Conservation (phyloP, 2,888 invertebrate genomes). For the Mycogona germanica region DNA sequence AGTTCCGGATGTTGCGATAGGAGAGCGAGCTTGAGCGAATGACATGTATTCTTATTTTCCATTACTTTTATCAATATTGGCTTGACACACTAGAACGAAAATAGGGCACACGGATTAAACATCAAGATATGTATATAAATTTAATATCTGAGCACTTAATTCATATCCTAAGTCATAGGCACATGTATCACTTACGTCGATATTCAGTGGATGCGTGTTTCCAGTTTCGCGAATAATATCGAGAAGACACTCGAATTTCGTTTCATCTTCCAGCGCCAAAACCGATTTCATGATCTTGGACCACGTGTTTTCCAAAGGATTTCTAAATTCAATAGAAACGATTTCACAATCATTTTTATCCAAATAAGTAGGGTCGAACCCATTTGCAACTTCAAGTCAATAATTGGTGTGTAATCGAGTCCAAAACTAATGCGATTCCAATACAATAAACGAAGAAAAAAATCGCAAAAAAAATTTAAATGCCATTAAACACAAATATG, state of each 20-base stretch:
- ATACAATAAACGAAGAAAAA: too few relatives aligned
- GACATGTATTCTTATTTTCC: neutral
- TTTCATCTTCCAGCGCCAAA: neutral
- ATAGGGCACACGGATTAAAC: too few relatives aligned
- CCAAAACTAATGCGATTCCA: too few relatives aligned
- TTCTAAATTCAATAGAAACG: neutral
- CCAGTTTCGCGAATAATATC: neutral
- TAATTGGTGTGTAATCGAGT: too few relatives aligned
- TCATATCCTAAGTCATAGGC: too few relatives aligned
- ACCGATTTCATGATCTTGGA: neutral
- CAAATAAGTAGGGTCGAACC: too few relatives aligned
- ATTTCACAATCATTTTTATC: too few relatives aligned
- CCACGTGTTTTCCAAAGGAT: conserved; percentile 8
- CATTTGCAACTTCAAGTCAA: too few relatives aligned
- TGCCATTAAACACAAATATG: too few relatives aligned
- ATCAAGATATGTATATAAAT: too few relatives aligned
- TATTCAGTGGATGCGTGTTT: neutral
- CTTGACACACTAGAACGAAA: conserved; percentile 4
- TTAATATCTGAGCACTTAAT: too few relatives aligned
- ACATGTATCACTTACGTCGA: neutral
- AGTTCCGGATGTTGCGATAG: conserved; percentile 6
- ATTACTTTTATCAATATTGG: conserved; percentile 1
- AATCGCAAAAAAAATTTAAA: too few relatives aligned
- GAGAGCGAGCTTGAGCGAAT: conserved; percentile 7
- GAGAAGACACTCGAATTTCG: conserved; percentile 1